These are phyloP conservation scores for Thymallus thymallus DNA, from an alignment of 2,113 vertebrate species.

Conservation along the genomic window DNA sequence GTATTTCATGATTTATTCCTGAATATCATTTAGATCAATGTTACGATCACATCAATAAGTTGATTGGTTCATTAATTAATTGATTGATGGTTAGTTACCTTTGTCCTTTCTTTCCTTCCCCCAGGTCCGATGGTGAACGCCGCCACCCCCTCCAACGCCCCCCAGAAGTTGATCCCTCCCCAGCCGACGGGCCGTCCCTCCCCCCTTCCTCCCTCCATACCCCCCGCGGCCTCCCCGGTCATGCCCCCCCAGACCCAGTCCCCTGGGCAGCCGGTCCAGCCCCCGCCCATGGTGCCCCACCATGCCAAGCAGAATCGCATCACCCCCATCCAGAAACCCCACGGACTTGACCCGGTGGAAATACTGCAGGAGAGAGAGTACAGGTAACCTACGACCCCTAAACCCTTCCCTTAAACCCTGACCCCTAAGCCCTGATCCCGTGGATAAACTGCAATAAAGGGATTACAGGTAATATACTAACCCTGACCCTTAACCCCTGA, in stretches of 20 bases:
- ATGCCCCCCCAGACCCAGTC: constrained; percentile 95
- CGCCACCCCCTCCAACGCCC: constrained; percentile 84
- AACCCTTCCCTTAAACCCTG: too few relatives aligned
- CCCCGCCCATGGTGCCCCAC: constrained; percentile 87
- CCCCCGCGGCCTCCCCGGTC: constrained; percentile 87
- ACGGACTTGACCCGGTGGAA: constrained; percentile 91
- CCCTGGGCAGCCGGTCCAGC: constrained; percentile 86
- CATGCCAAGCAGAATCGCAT: constrained; percentile 91
- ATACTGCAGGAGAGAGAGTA: constrained; percentile 95
- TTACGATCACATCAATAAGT: too few relatives aligned
- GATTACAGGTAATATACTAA: constrained; percentile 83
- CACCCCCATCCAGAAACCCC: constrained; percentile 93
- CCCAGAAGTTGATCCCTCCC: constrained; percentile 88
- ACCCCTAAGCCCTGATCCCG: constrained; percentile 65
- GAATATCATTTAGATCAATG: too few relatives aligned
- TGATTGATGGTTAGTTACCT: neutral
- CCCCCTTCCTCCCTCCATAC: constrained; percentile 86
- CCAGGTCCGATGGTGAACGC: constrained; percentile 90
- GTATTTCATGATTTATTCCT: too few relatives aligned
- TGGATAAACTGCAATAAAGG: constrained; percentile 93
- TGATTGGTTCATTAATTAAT: too few relatives aligned
- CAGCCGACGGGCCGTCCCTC: constrained; percentile 91
- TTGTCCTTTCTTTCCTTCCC: neutral
- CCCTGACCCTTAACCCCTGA: constrained; percentile 41
- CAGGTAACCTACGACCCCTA: constrained; percentile 75